phyloP scores from a whole-genome alignment of 2,888 invertebrate genomes.

The Philereme vetulata region DNA sequence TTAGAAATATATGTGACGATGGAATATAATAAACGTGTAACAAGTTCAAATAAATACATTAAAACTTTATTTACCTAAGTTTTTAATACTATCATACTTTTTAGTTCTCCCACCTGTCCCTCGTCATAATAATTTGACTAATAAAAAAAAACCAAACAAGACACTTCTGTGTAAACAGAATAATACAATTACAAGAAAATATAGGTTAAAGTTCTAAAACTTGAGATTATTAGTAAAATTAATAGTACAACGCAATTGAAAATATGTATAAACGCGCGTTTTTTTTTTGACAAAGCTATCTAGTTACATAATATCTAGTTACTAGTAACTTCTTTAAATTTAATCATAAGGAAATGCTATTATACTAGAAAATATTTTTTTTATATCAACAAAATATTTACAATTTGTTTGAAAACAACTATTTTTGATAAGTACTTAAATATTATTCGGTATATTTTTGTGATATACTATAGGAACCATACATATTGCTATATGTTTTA shows the following conservation, averaged over 20 bases:
- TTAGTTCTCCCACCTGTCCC: neutral
- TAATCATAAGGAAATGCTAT: slow-evolving; percentile 25
- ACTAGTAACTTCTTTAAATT: slow-evolving; percentile 14
- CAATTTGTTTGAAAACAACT: neutral
- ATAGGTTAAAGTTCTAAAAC: too few species aligned
- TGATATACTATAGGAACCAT: slow-evolving; percentile 15
- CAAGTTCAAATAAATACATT: slow-evolving; percentile 29
- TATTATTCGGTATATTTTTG: neutral
- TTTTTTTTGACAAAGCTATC: too few species aligned
- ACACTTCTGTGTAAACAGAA: neutral
- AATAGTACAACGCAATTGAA: too few species aligned
- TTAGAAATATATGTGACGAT: slow-evolving; percentile 51
- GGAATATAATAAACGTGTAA: slow-evolving; percentile 51
- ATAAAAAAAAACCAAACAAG: too few species aligned
- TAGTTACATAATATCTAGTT: slow-evolving; percentile 6
- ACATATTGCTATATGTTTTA: slow-evolving; percentile 3
- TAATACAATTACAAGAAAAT: too few species aligned
- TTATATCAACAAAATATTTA: neutral
- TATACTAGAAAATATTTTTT: neutral
- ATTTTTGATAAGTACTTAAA: neutral
- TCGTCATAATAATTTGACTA: too few species aligned
- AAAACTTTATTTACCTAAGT: slow-evolving; percentile 24
- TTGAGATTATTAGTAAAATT: slow-evolving; percentile 2
- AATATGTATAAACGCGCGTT: too few species aligned
- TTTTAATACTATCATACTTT: slow-evolving; percentile 64